Base-by-base conservation (phyloP, 2,888 invertebrate genomes). In the Amiota mariae region DNA sequence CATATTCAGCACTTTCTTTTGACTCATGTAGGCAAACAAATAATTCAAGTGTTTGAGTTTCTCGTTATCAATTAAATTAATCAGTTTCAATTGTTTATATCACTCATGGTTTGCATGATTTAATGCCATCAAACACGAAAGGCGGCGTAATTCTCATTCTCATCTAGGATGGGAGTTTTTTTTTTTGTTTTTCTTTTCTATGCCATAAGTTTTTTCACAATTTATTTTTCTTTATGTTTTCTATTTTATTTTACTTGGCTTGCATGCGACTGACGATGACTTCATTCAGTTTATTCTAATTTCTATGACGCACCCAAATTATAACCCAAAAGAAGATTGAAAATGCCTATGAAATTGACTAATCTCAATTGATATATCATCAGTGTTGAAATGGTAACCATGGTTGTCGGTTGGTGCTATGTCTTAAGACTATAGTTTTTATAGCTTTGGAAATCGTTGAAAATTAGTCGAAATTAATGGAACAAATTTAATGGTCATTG, bases 31-130 rank as follows among this genome's bases (percentile, higher is more conserved):
- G 36, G 36, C 61, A 70, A 13, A 36, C 20, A 20, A 51, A 15
- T 20, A 46, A 20, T 59, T 47, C 57, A 47, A 77, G 76, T 72
- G 54, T 47, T 36, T 36, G 36, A 36, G 36, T 36, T 36, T 71
- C 86, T 80, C 74, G 79, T 83, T 83, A 86, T 84, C 86, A 81
- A 79, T 85, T 83, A 83, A 83, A 80, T 86, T 84, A 85, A 85
- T 86, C 86, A 83, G 81, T 80, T 85, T 84, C 82, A 85, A 86
- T 85, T 85, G 87, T 81, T 86, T 84, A 81, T 83, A 49, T 57
- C 12, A 71, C 72, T 54, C 56, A 24, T 36, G 56, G 76, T 77
- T 79, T 79, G 80, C 78, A 85, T 83, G 86, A 83, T 83, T 85
- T 76, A 86, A 85, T 77, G 86, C 67, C 70, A 48, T 72, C 75